A percentile compares a stretch with the other conserved stretches of the same genome.
Evolutionary conservation across 1,140 invertebrate species (phyloP).

Genomic region (Drosophila pandora): DNA sequence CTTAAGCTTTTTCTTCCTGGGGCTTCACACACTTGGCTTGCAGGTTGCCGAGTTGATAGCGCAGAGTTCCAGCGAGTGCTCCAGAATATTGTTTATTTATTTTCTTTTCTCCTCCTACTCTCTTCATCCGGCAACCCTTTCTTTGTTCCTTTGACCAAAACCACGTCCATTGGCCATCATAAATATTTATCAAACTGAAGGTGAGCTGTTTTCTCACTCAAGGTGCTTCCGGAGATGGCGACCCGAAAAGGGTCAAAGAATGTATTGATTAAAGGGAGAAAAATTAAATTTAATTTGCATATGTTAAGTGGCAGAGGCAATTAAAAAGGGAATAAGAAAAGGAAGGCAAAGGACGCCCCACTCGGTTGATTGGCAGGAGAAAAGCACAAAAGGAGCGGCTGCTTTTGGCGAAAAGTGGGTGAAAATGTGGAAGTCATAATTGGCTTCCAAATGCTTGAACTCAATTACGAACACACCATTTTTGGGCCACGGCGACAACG

Average conservation of each 20-base stretch:
- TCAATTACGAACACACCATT: constrained; percentile 79
- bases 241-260: constrained; percentile 17
- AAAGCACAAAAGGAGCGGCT: constrained; percentile 22
- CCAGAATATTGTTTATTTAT: constrained; percentile 56
- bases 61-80: constrained; percentile 21
- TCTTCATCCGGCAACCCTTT: not conserved
- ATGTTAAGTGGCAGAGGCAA: constrained; percentile 81
- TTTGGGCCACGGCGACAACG: constrained; percentile 32
- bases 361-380: constrained; percentile 54
- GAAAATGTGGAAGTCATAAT: constrained; percentile 78
- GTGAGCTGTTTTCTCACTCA: constrained; percentile 57
- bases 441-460: constrained; percentile 81
- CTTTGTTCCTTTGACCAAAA: constrained; percentile 36
- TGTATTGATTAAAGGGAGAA: constrained; percentile 22
- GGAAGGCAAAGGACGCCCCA: constrained; percentile 9
- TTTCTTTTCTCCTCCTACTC: constrained; percentile 35
- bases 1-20: constrained; percentile 27
- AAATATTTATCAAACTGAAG: constrained; percentile 75
- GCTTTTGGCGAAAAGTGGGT: constrained; percentile 3
- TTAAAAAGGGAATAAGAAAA: constrained; percentile 43
- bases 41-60: constrained; percentile 48
- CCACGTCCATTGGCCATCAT: constrained; percentile 50
- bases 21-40: constrained; percentile 13
- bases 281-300: constrained; percentile 79
- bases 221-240: constrained; percentile 39